phyloP scores from a whole-genome alignment of 2,888 invertebrate species.

The Panorpa germanica region DNA sequence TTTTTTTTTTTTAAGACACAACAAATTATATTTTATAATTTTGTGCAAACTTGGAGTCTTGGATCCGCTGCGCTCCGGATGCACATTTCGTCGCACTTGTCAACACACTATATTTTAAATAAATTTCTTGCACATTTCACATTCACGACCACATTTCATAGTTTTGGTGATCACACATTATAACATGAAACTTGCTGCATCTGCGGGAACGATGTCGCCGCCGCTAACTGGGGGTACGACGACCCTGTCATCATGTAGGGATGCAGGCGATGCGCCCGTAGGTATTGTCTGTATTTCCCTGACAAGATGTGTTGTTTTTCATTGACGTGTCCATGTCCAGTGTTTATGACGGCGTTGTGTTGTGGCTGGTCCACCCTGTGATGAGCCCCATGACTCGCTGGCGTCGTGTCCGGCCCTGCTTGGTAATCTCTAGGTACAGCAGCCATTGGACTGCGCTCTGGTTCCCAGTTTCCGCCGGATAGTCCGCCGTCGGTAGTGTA shows the following conservation, averaged over 20 bases:
- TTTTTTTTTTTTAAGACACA: no score
- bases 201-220: conserved; percentile 18
- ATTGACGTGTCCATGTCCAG: no score
- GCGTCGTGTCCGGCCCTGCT: conserved; percentile 22
- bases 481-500: conserved; percentile 20
- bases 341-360: no score
- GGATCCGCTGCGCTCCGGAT: no score
- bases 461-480: conserved; percentile 20
- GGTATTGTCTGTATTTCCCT: conserved; percentile 36
- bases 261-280: conserved; percentile 34
- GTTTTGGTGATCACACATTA: conserved; percentile 39
- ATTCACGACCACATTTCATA: no score
- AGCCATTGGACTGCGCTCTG: conserved; percentile 25
- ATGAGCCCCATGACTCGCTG: conserved; percentile 11
- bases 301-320: conserved; percentile 22
- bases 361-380: conserved; percentile 13
- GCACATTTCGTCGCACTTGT: no score
- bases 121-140: no score
- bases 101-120: no score
- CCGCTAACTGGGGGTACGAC: conserved; percentile 28
- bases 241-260: conserved; percentile 32
- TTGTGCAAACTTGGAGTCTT: no score
- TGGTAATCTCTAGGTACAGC: conserved; percentile 27
- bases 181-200: conserved; percentile 36
- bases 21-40: no score